Base-by-base conservation (phyloP, 2,888 invertebrate genomes). In the Petrophora chlorosata region DNA sequence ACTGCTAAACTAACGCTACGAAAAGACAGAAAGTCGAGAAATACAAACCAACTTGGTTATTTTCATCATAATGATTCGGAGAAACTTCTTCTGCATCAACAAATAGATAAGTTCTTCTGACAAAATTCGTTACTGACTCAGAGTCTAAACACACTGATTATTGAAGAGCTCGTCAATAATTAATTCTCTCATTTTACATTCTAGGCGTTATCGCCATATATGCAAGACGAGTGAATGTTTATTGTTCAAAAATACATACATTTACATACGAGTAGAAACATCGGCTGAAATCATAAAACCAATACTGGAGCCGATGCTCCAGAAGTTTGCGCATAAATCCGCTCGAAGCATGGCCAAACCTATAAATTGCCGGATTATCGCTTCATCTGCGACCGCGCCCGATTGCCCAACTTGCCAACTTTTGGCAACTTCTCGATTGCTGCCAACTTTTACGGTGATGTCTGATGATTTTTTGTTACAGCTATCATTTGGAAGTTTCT, bases 351-450 rank as follows among this genome's bases (percentile, higher is more conserved):
- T 28, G 38, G 49, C 7, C 38, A 7, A 19, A 16, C 33, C 23
- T 23, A 34, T 50, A 50, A 50, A 43, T 50, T 15, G 49, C 3
- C 14, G 29, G 43, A 50, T 44, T 44, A 50, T 44, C 49, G 49
- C 43, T 44, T 43, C 49, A 50, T 50, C 43, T 39, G 49, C 19
- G 35, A 30, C 48, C 36, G 15, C 48, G 14, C 30, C 41, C 39
- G 16, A 29, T 16, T 10, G 13, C 22, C 40, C 19, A 44, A 23
- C 10, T 43, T 28, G 38, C 9, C 45, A 36, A 30, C 30, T 44
- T 22, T 13, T 17, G 28, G 17, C 23, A 41, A 41, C 41, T 47
- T 46, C 12, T 22, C 29, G 13, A 23, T 14, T 32, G 30, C 7
- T 9, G 22, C 8, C 5, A 41, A 41, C 15, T 25, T 41, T 14